A percentile compares a stretch with the other conserved stretches of the same genome.
phyloP scores from a whole-genome alignment of 2,113 vertebrate genomes.

The Otolemur garnettii region DNA sequence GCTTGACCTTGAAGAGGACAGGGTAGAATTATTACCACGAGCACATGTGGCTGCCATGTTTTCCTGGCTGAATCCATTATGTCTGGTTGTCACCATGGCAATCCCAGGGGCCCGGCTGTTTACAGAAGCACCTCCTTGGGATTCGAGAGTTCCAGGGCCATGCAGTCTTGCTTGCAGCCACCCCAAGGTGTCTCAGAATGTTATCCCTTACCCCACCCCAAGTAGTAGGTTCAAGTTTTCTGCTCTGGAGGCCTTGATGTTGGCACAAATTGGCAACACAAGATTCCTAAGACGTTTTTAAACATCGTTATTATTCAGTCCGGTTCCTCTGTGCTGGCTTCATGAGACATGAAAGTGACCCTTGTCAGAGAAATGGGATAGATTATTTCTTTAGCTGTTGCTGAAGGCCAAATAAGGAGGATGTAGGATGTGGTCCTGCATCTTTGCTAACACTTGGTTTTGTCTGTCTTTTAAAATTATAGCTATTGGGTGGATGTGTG shows the following conservation, averaged over 20 bases:
- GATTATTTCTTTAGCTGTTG: not conserved
- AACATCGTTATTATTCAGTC: not conserved
- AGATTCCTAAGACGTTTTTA: not conserved
- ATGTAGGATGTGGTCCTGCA: too few relatives aligned
- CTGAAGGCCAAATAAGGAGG: not conserved
- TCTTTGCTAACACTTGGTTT: not conserved
- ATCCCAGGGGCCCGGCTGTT: not conserved
- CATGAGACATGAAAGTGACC: not conserved
- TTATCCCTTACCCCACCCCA: not conserved
- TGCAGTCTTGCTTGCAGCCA: not conserved
- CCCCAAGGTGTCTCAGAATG: not conserved
- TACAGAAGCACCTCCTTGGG: not conserved
- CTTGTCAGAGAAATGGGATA: not conserved
- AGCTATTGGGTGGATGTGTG: not conserved
- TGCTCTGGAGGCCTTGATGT: rapidly evolving
- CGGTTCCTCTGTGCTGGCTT: not conserved
- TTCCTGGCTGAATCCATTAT: not conserved
- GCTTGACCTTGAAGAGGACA: not conserved
- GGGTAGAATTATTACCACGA: conserved; percentile 76
- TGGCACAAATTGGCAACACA: not conserved
- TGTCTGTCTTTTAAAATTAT: not conserved
- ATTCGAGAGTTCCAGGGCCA: not conserved
- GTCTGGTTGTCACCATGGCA: conserved; percentile 43
- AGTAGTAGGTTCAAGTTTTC: not conserved
- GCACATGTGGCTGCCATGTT: conserved; percentile 50